Base-by-base conservation (phyloP, 2,888 invertebrate species). In the Phlogophora meticulosa region DNA sequence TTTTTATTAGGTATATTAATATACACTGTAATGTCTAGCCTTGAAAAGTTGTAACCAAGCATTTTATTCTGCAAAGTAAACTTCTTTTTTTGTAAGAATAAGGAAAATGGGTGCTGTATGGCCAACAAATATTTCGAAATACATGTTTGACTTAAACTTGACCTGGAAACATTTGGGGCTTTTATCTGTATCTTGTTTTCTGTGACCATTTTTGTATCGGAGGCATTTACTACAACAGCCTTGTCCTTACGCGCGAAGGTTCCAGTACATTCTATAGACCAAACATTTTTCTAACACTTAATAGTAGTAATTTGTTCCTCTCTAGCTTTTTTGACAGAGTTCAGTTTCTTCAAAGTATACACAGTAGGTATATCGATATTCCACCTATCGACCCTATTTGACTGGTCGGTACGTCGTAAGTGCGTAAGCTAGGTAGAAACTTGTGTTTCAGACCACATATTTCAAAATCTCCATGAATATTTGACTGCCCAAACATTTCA, bases 111-210 rank as follows among this genome's bases (percentile, higher is more conserved):
- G 40, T 49, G 36, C 4, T 46, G 4, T 59, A 53, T 49, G 36
- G 7, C 4, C 13, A 68, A 22, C 15, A 46, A 34, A 52, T 42
- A 36, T 53, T 49, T 63, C 36, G 45, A 71, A 76, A 73, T 49
- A 53, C 48, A 10, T 48, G 34, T 56, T 40, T 40, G 43, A 55
- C 49, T 78, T 42, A 45, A 64, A 72, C 75, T 74, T 76, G 76
- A 64, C 76, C 69, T 61, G 34, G 32, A 74, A 64, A 64, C 49
- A 53, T 78, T 68, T 51, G 40, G 32, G 24, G 17, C 49, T 36
- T 56, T 38, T 38, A 28, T 32, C 49, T 38, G 43, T 52, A 62
- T 57, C 77, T 76, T 61, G 53, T 61, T 64, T 36, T 60, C 17
- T 58, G 38, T 72, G 42, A 56, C 46, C 60, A 49, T 60, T 45